Base-by-base conservation (phyloP, 2,888 invertebrate species). In the Tortricodes alternella region DNA sequence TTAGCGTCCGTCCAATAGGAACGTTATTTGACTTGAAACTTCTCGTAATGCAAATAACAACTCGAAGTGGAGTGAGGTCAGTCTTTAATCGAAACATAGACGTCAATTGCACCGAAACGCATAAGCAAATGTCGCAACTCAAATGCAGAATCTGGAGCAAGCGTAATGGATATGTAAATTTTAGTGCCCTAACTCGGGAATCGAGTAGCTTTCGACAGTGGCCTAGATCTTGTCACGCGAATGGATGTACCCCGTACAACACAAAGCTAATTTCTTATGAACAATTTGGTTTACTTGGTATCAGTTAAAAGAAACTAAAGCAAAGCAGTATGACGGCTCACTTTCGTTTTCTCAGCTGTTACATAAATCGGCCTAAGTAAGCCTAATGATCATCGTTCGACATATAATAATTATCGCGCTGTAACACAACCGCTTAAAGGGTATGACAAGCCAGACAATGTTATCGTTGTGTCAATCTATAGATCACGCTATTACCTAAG, bases 131-230 rank as follows among this genome's bases (percentile, higher is more conserved):
- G 74, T 79, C 68, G 80, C 75, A 81, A 83, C 68, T 70, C 65
- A 64, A 75, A 75, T 64, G 63, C 70, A 70, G 71, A 81, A 81
- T 75, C 77, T 82, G 68, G 82, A 82, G 75, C 82, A 78, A 76
- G 73, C 70, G 73, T 76, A 83, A 80, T 81, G 79, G 78, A 75
- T 78, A 81, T 80, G 80, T 76, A 80, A 81, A 83, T 83, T 80
- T 72, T 71, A 76, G 67, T 73, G 72, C 70, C 70, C 73, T 71
- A 15, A 46, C 67, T 68, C 69, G 74, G 72, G 73, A 71, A 71
- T 68, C 68, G 66, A 68, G 69, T 70, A 70, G 70, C 70, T 73
- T 74, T 73, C 73, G 73, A 63, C 73, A 71, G 64, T 74, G 63
- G 70, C 65, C 66, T 70, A 73, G 76, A 78, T 78, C 71, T 37